A percentile compares a stretch with the other conserved stretches of the same genome.
phyloP scores from a whole-genome alignment of 1,140 invertebrate genomes.

The Danaus plexippus region DNA sequence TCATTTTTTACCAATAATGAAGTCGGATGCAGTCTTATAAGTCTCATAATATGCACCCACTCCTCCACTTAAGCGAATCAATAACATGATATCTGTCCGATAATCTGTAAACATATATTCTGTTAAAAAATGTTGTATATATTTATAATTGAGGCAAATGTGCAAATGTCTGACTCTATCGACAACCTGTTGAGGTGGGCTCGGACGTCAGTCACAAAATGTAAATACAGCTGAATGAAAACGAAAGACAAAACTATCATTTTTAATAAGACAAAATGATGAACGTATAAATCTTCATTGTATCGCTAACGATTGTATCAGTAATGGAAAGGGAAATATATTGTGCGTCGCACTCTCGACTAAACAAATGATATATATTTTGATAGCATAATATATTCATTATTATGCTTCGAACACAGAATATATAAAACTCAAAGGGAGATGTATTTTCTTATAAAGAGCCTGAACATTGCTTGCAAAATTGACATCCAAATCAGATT shows the following conservation, averaged over 20 bases:
- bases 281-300: constrained; percentile 60
- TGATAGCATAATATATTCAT: constrained; percentile 52
- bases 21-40: no score
- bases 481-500: constrained; percentile 73
- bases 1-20: no score
- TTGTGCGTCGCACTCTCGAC: constrained; percentile 40
- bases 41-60: no score
- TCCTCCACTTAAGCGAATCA: no score
- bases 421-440: constrained; percentile 45
- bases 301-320: constrained; percentile 57
- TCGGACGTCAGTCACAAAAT: constrained; percentile 22
- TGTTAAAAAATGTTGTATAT: no score
- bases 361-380: constrained; percentile 36
- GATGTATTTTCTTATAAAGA: constrained; percentile 64
- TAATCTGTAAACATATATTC: no score
- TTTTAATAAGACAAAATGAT: constrained; percentile 67
- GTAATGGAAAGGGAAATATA: constrained; percentile 40
- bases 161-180: constrained; percentile 13
- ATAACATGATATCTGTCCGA: no score
- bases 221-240: constrained; percentile 31
- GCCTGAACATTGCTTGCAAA: constrained; percentile 62
- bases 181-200: constrained; percentile 19
- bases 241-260: constrained; percentile 46
- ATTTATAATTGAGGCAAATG: no score
- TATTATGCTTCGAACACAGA: constrained; percentile 55